These are phyloP conservation scores for Heteromormyrus szaboi DNA, from an alignment of 2,797 vertebrate species.

Conservation along the genomic window DNA sequence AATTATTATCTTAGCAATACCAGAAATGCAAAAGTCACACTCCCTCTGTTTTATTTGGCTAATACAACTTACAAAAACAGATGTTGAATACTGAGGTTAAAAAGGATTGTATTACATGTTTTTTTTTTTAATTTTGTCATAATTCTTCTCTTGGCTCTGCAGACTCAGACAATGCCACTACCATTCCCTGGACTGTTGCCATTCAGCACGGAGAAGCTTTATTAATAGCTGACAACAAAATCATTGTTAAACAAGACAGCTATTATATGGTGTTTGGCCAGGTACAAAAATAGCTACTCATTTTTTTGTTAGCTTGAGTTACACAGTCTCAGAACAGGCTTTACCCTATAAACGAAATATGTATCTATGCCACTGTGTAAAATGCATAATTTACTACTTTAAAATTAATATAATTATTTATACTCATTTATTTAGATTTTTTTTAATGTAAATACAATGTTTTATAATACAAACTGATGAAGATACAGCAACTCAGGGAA, in stretches of 20 bases:
- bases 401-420: not conserved
- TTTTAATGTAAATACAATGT: not conserved
- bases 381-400: not conserved
- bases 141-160: slow-evolving; percentile 24
- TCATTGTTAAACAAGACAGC: slow-evolving; percentile 59
- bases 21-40: not conserved
- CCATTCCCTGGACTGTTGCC: slow-evolving; percentile 58
- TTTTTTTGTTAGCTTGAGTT: slow-evolving; percentile 29
- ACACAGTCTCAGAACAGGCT: not conserved
- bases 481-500: not conserved
- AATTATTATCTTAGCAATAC: not conserved
- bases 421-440: not conserved
- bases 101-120: not conserved
- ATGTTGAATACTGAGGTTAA: not conserved
- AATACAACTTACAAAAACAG: not conserved
- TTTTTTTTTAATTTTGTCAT: not conserved
- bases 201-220: slow-evolving; percentile 49
- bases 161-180: slow-evolving; percentile 52
- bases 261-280: slow-evolving; percentile 65
- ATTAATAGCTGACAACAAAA: slow-evolving; percentile 55
- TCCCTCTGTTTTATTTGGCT: not conserved
- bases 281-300: slow-evolving; percentile 41
- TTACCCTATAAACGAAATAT: not conserved
- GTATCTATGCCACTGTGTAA: not conserved
- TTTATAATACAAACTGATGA: not conserved